Percentiles rank a stretch among this genome's conserved stretches.
phyloP scores from a whole-genome alignment of 2,797 vertebrate genomes.

The Ctenochaetus hawaiiensis region DNA sequence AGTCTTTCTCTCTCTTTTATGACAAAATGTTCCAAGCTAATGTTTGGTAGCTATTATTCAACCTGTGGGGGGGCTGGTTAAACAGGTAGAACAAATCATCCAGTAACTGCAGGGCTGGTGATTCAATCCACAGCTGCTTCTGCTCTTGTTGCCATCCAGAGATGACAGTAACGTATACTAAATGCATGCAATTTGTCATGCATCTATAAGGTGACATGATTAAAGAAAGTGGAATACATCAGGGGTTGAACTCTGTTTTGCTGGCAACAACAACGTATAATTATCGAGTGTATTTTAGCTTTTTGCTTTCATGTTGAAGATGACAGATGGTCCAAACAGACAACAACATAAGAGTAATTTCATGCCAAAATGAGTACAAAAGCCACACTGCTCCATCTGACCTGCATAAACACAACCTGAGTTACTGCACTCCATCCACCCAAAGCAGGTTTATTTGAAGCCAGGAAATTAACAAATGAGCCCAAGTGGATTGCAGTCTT shows the following conservation, averaged over 20 bases:
- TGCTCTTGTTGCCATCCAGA: neutral
- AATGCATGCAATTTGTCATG: neutral
- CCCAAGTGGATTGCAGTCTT: neutral
- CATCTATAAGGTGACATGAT: neutral
- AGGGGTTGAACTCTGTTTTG: neutral
- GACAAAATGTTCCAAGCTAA: neutral
- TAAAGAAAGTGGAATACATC: neutral
- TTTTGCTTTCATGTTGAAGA: neutral
- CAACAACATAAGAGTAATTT: neutral
- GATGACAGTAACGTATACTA: neutral
- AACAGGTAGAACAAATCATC: too few relatives aligned
- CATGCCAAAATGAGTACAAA: neutral
- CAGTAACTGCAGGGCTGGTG: too few relatives aligned
- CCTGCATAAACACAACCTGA: conserved; percentile 24
- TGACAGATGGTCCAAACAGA: conserved; percentile 26
- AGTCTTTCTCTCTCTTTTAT: neutral
- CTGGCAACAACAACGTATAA: neutral
- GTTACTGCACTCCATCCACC: neutral
- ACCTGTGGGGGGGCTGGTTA: neutral
- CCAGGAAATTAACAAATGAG: conserved; percentile 10
- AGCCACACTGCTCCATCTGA: neutral
- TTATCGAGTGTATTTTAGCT: neutral
- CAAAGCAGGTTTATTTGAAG: neutral
- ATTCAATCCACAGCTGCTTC: too few relatives aligned
- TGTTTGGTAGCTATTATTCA: neutral